phyloP scores from a whole-genome alignment of 2,888 invertebrate genomes.

The Megalurothrips usitatus region DNA sequence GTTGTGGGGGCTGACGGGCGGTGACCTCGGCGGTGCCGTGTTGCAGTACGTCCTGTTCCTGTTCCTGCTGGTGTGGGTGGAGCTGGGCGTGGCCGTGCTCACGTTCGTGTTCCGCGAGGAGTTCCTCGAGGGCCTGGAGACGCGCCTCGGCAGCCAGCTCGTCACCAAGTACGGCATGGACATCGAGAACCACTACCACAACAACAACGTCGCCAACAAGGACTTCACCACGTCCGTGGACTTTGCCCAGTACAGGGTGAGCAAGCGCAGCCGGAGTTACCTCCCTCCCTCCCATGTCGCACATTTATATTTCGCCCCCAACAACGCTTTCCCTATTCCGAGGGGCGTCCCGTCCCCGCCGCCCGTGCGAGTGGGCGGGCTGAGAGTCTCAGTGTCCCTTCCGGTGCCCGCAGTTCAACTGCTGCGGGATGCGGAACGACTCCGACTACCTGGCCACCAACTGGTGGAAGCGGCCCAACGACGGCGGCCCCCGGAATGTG shows the following conservation, averaged over 20 bases:
- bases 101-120: constrained; percentile 46
- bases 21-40: too few species aligned
- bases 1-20: too few species aligned
- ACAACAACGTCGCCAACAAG: constrained; percentile 42
- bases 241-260: constrained; percentile 49
- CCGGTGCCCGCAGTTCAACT: constrained; percentile 44
- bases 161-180: constrained; percentile 44
- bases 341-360: not conserved
- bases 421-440: constrained; percentile 48
- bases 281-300: too few species aligned
- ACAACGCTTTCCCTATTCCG: too few species aligned
- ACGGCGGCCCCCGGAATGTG: constrained; percentile 43
- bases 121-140: constrained; percentile 45
- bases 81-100: constrained; percentile 47
- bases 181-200: constrained; percentile 3
- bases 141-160: constrained; percentile 44
- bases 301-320: too few species aligned
- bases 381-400: too few species aligned
- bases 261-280: not conserved
- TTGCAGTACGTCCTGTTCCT: constrained; percentile 50
- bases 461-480: constrained; percentile 44
- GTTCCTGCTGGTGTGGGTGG: constrained; percentile 48
- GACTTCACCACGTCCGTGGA: constrained; percentile 50
- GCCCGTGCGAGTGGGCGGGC: too few species aligned
- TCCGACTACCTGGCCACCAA: constrained; percentile 47